A percentile compares a stretch with the other conserved stretches of the same genome.
Conservation (phyloP, 2,888 invertebrate genomes). For the Agrypnus murinus region DNA sequence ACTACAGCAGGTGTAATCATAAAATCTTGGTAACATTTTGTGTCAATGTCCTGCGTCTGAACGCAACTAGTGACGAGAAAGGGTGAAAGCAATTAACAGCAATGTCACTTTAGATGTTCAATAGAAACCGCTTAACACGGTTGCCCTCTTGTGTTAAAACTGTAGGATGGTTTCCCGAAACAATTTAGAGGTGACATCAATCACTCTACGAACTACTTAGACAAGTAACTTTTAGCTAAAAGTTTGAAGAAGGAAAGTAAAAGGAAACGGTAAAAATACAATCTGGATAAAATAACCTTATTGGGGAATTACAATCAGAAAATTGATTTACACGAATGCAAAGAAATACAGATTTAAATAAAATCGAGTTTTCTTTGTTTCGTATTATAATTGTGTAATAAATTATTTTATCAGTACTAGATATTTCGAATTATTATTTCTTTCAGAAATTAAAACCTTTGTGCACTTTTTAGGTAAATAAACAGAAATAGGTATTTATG, state of each 20-base stretch:
- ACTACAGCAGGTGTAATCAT: constrained; percentile 21
- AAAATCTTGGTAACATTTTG: constrained; percentile 24
- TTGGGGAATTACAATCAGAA: too few relatives aligned
- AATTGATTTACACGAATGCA: not conserved
- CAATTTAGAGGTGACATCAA: constrained; percentile 43
- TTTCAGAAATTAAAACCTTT: too few relatives aligned
- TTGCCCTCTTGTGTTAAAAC: constrained; percentile 38
- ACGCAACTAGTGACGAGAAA: constrained; percentile 32
- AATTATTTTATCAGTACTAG: too few relatives aligned
- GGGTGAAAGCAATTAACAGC: constrained; percentile 38
- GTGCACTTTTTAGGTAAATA: too few relatives aligned
- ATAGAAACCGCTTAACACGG: constrained; percentile 40
- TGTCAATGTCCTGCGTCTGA: constrained; percentile 10
- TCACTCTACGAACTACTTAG: constrained; percentile 34
- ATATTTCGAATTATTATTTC: too few relatives aligned
- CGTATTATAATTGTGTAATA: too few relatives aligned
- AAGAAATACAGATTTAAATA: too few relatives aligned
- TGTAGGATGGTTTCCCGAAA: constrained; percentile 40
- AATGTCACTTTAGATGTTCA: constrained; percentile 31
- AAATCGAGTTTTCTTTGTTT: too few relatives aligned
- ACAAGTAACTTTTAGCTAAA: constrained; percentile 26
- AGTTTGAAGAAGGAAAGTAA: constrained; percentile 33
- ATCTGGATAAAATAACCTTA: not conserved
- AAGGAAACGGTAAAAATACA: constrained; percentile 26
- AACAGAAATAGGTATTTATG: too few relatives aligned